Conservation (phyloP, 2,113 vertebrate species). For the Notarius lentiginosus region DNA sequence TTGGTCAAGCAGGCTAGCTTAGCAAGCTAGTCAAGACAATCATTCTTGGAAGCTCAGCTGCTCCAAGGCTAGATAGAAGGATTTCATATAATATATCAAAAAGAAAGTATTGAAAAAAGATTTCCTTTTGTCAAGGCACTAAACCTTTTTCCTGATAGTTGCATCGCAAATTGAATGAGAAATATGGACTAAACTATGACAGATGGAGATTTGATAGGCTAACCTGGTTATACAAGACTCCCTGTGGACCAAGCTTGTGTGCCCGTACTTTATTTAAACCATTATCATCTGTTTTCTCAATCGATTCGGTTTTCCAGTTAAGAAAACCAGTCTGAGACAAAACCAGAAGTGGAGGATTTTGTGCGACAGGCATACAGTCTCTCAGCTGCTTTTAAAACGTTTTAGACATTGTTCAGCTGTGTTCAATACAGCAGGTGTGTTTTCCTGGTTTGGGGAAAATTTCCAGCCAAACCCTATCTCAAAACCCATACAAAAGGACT, state of each 20-base stretch:
- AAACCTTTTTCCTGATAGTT: conserved; percentile 34
- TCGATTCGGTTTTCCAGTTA: not conserved
- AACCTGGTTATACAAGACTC: conserved; percentile 38
- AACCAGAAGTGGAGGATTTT: too few species aligned
- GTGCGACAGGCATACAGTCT: not conserved
- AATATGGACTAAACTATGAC: conserved; percentile 47
- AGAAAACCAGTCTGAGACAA: not conserved
- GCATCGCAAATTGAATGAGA: conserved; percentile 8
- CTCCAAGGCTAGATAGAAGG: conserved; percentile 18
- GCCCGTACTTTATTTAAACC: not conserved
- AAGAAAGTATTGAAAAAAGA: conserved; percentile 42
- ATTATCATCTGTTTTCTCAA: not conserved
- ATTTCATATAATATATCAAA: conserved; percentile 49
- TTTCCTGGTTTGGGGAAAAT: not conserved
- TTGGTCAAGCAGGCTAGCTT: conserved; percentile 45
- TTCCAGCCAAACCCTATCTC: not conserved
- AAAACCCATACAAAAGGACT: not conserved
- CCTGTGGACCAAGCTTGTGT: not conserved
- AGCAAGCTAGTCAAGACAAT: conserved; percentile 17
- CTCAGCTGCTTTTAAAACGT: not conserved
- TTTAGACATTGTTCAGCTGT: not conserved
- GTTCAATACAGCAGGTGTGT: not conserved
- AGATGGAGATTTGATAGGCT: conserved; percentile 47
- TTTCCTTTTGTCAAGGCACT: conserved; percentile 37
- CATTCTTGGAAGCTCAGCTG: conserved; percentile 24